Evolutionary conservation across 1,140 invertebrate species (phyloP).

Genomic region (Papilio glaucus): DNA sequence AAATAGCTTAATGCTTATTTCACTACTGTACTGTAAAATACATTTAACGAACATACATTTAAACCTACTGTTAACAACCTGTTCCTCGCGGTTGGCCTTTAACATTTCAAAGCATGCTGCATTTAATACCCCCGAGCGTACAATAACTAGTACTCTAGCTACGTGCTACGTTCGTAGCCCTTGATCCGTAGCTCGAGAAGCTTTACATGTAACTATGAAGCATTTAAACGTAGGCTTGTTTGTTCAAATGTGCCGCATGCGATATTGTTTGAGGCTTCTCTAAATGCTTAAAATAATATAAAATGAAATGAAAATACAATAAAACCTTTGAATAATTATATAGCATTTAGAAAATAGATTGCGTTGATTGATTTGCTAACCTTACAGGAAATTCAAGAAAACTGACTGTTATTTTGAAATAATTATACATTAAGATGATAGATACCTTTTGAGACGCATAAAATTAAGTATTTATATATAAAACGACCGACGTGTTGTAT

Average conservation of each 20-base stretch:
- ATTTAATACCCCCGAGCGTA: slow-evolving; percentile 33
- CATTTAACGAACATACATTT: neutral
- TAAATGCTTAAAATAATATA: slow-evolving; percentile 1
- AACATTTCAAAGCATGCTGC: slow-evolving; percentile 20
- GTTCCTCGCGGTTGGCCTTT: neutral
- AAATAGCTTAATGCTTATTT: neutral
- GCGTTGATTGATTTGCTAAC: too few relatives aligned
- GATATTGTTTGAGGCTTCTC: neutral
- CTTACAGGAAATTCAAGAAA: too few relatives aligned
- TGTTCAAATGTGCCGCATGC: neutral
- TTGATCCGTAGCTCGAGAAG: neutral
- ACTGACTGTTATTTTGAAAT: too few relatives aligned
- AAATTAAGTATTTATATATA: too few relatives aligned
- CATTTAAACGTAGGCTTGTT: neutral
- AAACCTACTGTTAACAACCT: neutral
- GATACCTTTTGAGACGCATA: too few relatives aligned
- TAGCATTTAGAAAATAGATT: too few relatives aligned
- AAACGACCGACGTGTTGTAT: too few relatives aligned
- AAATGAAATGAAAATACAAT: neutral
- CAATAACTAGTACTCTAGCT: slow-evolving; percentile 27
- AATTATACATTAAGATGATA: too few relatives aligned
- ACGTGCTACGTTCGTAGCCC: slow-evolving; percentile 8
- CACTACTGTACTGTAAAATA: neutral
- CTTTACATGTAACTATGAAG: neutral
- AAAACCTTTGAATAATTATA: neutral